A percentile compares a stretch with the other conserved stretches of the same genome.
These are phyloP conservation scores for Sebastes glaucus DNA, from an alignment of 2,797 vertebrate genomes.

Conservation along the genomic window DNA sequence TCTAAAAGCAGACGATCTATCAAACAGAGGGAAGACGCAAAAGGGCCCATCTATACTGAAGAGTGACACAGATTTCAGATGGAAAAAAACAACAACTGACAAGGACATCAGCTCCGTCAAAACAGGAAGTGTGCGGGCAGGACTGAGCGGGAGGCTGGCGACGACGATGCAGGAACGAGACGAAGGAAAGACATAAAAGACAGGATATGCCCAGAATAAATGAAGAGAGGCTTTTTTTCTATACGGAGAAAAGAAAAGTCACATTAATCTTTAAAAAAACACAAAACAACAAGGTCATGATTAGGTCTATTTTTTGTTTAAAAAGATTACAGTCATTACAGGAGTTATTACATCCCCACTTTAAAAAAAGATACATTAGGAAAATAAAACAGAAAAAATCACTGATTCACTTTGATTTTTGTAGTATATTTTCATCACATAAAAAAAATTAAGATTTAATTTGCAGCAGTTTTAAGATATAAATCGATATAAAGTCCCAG, in stretches of 20 bases:
- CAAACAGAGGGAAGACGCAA: slow-evolving; percentile 6
- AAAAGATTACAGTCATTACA: slow-evolving; percentile 56
- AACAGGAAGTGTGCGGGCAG: slow-evolving; percentile 62
- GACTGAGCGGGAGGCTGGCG: slow-evolving; percentile 12
- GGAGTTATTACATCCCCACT: slow-evolving; percentile 39
- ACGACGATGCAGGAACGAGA: background rate
- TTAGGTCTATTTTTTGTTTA: slow-evolving; percentile 53
- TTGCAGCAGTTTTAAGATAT: slow-evolving; percentile 11
- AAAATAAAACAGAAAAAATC: slow-evolving; percentile 28
- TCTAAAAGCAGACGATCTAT: background rate
- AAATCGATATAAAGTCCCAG: background rate
- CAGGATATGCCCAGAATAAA: slow-evolving; percentile 53
- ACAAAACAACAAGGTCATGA: slow-evolving; percentile 5
- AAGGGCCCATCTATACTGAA: background rate
- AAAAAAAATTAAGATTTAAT: slow-evolving; percentile 18
- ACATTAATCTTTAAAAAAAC: background rate
- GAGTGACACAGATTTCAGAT: background rate
- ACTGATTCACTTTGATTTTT: slow-evolving; percentile 37
- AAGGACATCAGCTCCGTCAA: background rate
- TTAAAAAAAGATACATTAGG: slow-evolving; percentile 29
- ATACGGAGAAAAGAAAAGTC: background rate
- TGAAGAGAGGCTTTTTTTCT: background rate
- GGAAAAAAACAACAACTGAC: slow-evolving; percentile 6
- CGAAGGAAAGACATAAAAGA: slow-evolving; percentile 19
- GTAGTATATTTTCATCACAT: slow-evolving; percentile 31